Evolutionary conservation across 2,888 invertebrate genomes (phyloP), one percentile per base, ranked within the genome.

Genomic region (Eilema sororculum): DNA sequence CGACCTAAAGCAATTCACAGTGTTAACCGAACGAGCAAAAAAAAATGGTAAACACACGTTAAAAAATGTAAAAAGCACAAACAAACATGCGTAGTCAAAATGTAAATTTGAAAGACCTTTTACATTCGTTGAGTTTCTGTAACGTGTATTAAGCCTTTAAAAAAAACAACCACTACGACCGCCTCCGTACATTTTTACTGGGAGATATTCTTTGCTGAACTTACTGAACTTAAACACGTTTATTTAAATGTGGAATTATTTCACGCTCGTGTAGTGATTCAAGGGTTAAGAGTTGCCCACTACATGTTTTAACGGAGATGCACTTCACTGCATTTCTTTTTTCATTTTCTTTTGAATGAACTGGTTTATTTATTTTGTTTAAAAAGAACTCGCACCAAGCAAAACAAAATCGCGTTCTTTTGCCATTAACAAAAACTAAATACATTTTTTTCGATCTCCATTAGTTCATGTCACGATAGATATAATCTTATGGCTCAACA

Each of bases 91-190:
- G 82, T 81, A 82, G 78, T 78, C 78, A 80, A 87, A 87, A 89
- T 88, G 86, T 86, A 86, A 88, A 88, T 88, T 78, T 68, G 77
- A 66, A 28, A 78, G 82, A 82, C 87, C 86, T 84, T 85, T 82
- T 82, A 84, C 67, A 74, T 84, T 78, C 81, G 80, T 86, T 84
- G 85, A 81, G 81, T 75, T 78, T 76, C 58, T 58, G 76, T 78
- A 75, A 75, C 76, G 82, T 79, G 84, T 86, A 81, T 83, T 81
- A 82, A 80, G 82, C 79, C 78, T 86, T 86, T 83, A 83, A 84
- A 85, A 83, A 75, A 81, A 62, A 65, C 28, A 66, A 69, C 73
- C 62, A 68, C 67, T 67, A 79, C 81, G 76, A 80, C 80, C 78
- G 70, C 66, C 33, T 46, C 59, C 37, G 30, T 70, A 69, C 58